Base-by-base conservation (phyloP, 2,113 vertebrate species). In the Rallus limicola region DNA sequence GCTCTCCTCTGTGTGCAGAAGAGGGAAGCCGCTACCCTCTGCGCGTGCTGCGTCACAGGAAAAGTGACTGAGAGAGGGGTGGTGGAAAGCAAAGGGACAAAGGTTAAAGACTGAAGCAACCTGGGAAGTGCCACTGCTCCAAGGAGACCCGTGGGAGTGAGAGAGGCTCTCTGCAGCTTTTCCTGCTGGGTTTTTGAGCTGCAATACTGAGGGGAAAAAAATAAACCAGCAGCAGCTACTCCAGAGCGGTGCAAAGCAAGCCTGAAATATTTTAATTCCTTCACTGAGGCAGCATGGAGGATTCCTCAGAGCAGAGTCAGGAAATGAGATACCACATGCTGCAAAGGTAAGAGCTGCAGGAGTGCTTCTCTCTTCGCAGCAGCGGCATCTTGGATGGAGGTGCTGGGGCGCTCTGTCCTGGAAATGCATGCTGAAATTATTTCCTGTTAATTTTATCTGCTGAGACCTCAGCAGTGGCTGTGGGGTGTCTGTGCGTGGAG, bases 281-380 rank as follows among this genome's bases (percentile, higher is more conserved):
- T 96, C 91, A 31, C 31, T 52, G 76, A 85, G 64, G 2, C 95
- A 88, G 77, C 96, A 98, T 98, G 97, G 96, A 98, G 84, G 96
- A 96, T 78, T 93, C 94, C 70, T 65, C 93, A 50, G 96, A 97
- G 81, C 93, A 97, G 92, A 85, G 94, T 65, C 95, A 97, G 74
- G 97, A 97, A 34, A 97, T 97, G 94, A 97, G 92, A 46, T 98
- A 98, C 29, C 93, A 98, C 91, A 97, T 98, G 97, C 96, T 98
- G 91, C 96, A 97, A 70, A 98, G 98, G 97, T 98, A 97, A 97
- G 98, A 65, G 58, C 26, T 65, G 0, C 52, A 5, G 64, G 4
- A 9, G 3, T 6, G 55, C 3, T 68, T 5, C 60, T 29, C 36
- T 65, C 1, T 63, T 71, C 16, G 0, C 9, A 13, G 53, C 68